Base-by-base conservation (phyloP, 2,888 invertebrate genomes). In the Timandra comae region DNA sequence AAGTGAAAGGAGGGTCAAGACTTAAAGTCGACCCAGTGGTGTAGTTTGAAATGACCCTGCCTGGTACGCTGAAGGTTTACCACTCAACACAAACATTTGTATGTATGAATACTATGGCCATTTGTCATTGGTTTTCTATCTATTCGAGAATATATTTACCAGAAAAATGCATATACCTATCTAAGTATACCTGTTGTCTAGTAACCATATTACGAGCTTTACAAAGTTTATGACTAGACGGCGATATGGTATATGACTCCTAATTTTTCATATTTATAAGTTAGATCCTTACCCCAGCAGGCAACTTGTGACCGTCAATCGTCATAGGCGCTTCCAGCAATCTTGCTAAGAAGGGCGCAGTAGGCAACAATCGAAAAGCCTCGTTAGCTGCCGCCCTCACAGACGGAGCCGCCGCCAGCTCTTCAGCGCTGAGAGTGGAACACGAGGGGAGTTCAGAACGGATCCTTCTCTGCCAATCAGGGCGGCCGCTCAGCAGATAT, bases 331-430 rank as follows among this genome's bases (percentile, higher is more conserved):
- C 78, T 49, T 94, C 94, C 24, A 93, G 69, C 30, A 96, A 87
- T 41, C 96, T 86, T 0, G 94, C 94, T 34, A 95, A 77, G 54
- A 92, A 92, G 4, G 93, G 92, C 0, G 95, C 93, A 0, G 94
- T 93, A 0, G 96, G 95, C 24, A 91, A 67, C 33, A 92, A 64
- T 61, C 92, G 81, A 60, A 93, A 94, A 0, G 92, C 88, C 75
- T 96, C 96, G 35, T 87, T 89, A 16, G 93, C 88, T 41, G 94
- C 95, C 0, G 95, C 95, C 42, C 90, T 90, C 7, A 94, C 87
- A 43, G 93, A 93, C n/a, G 88, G 87, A n/a, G 92, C 91, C 11
- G 88, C 87, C 0, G 88, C 81, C 7, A 93, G 67, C 29, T 89
- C 86, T 28, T 89, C 88, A 8, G 88, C 85, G 3, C 84, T 80